Base-by-base conservation (phyloP, 2,113 vertebrate species). In the Todiramphus saurophagus region DNA sequence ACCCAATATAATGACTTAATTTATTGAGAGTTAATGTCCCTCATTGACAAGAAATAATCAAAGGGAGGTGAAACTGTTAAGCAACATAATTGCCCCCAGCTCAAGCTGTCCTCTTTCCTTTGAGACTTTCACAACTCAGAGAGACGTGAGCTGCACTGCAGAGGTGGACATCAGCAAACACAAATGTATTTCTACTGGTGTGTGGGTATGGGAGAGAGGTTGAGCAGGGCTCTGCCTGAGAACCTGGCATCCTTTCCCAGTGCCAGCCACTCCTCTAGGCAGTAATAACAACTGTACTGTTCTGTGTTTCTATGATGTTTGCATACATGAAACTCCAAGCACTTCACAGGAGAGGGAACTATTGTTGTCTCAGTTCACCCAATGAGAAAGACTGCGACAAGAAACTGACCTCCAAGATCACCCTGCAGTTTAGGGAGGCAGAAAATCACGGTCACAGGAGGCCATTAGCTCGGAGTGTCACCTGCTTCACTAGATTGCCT, bases 21-120 rank as follows among this genome's bases (percentile, higher is more conserved):
- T 93, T 86, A 90, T 91, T 90, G 73, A 89, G 51, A 78, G 31
- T 89, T 93, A 81, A 90, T 81, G 80, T 95, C 20, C 39, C 48
- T 95, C 55, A 89, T 15, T 79, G 74, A 91, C 69, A 79, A 50
- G 35, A 48, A 82, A 83, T 44, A 73, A 94, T 56, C 48, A 95
- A 84, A 72, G 35, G 39, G 48, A 91, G 62, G 58, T 91, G 69
- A 87, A 89, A 91, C 75, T 83, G 12, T 94, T 75, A 83, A 91
- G 56, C 69, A 91, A 63, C 25, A 4, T 92, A 72, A 91, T 73
- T 94, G 74, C 27, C 43, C 69, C 55, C 48, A 88, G 3, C 62
- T 77, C 16, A 74, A 82, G 72, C 66, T 81, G 60, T 64, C 43
- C 21, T 78, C 43, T 58, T 91, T 53, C 83, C 58, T 81, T 67